Evolutionary conservation across 2,888 invertebrate species (phyloP).

Genomic region (Oxycera nigricornis): DNA sequence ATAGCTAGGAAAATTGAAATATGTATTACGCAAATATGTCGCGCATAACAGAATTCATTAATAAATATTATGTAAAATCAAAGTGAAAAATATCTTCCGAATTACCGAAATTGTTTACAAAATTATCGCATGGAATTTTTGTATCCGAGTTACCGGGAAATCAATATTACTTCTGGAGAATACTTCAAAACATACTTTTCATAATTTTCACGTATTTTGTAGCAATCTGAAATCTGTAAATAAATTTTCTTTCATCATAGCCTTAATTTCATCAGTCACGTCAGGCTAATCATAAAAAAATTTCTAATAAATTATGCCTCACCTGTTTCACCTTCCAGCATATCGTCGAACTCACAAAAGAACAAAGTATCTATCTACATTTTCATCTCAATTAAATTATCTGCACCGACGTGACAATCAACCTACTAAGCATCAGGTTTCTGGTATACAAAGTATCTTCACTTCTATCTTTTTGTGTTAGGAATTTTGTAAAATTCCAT

Average conservation of each 20-base stretch:
- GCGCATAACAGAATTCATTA: no score
- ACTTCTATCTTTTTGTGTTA: not conserved
- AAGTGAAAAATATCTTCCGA: no score
- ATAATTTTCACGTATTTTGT: not conserved
- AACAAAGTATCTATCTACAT: not conserved
- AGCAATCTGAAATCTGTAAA: not conserved
- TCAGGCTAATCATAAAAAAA: not conserved
- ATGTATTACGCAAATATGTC: no score
- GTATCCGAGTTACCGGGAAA: no score
- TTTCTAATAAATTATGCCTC: not conserved
- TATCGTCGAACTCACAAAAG: not conserved
- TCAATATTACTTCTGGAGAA: no score
- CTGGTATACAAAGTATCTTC: not conserved
- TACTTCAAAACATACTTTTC: no score
- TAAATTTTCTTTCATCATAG: not conserved
- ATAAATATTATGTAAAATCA: no score
- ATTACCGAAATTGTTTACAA: no score
- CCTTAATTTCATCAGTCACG: not conserved
- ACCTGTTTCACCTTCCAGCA: not conserved
- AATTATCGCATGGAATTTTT: no score
- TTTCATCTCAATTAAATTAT: not conserved
- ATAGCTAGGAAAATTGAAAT: no score
- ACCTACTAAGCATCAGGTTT: not conserved
- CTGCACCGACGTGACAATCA: not conserved
- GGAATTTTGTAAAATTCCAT: constrained; percentile 6